Base-by-base conservation (phyloP, 2,888 invertebrate species). In the Eledona agricola region DNA sequence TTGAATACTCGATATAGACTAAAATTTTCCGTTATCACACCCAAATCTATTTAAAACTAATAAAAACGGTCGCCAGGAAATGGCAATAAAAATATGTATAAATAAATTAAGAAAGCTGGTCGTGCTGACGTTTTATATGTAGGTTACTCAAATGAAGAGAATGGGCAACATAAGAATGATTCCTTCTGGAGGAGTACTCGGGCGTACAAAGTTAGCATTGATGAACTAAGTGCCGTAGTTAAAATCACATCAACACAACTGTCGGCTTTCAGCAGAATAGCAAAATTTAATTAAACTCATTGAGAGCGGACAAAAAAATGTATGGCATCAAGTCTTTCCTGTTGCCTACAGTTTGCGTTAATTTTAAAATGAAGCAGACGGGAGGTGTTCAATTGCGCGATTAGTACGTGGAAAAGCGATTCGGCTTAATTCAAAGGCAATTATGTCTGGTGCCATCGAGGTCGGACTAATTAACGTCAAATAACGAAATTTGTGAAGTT, bases 151-250 rank as follows among this genome's bases (percentile, higher is more conserved):
- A n/a, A n/a, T n/a, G n/a, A n/a, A n/a, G n/a, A n/a, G n/a, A n/a
- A n/a, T n/a, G n/a, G n/a, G n/a, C n/a, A n/a, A n/a, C n/a, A n/a
- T n/a, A n/a, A n/a, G n/a, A n/a, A n/a, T n/a, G n/a, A n/a, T n/a
- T n/a, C n/a, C n/a, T n/a, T n/a, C n/a, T n/a, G n/a, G 5, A 29
- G 9, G 9, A 37, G 11, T 29, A 42, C 29, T 42, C 31, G 31
- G 31, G 31, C 13, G 19, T 11, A 42, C 42, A 42, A 42, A 42
- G 42, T 42, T 42, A 31, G 29, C 42, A 42, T 42, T 42, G 42
- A 42, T 22, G 42, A 11, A 31, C 17, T 42, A 42, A 42, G 20
- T 29, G 22, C 28, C 26, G 13, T 15, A 34, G 11, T 34, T 34
- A 11, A 34, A 34, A 34, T 20, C 11, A 20, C 26, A 42, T 29